phyloP scores from a whole-genome alignment of 2,888 invertebrate species.

The Podotricha telesiphe region DNA sequence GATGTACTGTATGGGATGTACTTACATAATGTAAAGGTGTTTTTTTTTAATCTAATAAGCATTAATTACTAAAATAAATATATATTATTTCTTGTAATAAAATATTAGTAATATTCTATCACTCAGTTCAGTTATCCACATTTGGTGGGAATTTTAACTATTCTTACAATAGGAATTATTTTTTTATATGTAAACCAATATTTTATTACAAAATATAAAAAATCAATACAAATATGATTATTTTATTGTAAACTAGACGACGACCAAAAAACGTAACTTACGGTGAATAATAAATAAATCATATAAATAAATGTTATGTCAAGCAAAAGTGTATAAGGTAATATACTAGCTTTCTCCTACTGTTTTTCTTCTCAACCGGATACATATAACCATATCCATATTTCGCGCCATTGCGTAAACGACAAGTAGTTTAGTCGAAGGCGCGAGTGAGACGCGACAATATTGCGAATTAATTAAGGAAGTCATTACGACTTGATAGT shows the following conservation, averaged over 20 bases:
- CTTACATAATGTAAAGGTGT: background rate
- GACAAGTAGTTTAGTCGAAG: constrained; percentile 11
- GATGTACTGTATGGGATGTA: constrained; percentile 13
- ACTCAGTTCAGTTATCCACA: too few species aligned
- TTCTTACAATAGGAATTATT: too few species aligned
- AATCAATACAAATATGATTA: too few species aligned
- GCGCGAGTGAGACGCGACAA: constrained; percentile 48
- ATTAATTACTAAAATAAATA: background rate
- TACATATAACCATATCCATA: constrained; percentile 7
- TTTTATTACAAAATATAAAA: too few species aligned
- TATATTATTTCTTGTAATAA: background rate
- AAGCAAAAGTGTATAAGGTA: too few species aligned
- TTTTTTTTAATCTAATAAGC: background rate
- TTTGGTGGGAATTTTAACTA: too few species aligned
- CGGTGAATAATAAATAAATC: too few species aligned
- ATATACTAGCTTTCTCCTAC: background rate
- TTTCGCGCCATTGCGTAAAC: constrained; percentile 17
- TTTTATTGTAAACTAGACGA: too few species aligned
- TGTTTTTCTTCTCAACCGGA: background rate
- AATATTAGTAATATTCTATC: too few species aligned
- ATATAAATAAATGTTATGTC: too few species aligned
- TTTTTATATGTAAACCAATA: too few species aligned
- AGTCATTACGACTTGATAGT: constrained; percentile 82
- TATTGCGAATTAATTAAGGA: constrained; percentile 83
- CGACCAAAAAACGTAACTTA: too few species aligned